These are phyloP conservation scores for Myiothlypis chrysogaster DNA, from an alignment of 2,797 vertebrate species.

Conservation along the genomic window DNA sequence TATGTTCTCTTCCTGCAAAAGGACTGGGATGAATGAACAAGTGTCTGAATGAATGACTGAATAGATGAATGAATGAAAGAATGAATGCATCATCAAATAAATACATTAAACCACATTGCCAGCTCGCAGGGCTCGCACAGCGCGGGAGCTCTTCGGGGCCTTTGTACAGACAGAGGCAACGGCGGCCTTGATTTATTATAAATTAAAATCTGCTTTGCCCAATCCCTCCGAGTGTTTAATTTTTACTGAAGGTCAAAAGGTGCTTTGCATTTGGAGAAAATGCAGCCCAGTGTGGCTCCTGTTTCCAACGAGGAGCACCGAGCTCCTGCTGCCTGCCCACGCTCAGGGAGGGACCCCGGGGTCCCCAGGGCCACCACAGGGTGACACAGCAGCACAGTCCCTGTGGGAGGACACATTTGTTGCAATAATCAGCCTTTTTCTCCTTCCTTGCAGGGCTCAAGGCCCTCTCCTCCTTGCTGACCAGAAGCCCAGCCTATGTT, in stretches of 20 bases:
- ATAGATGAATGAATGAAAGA: slow-evolving; percentile 64
- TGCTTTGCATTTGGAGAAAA: neutral
- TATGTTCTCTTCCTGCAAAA: slow-evolving; percentile 59
- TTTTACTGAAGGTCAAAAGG: neutral
- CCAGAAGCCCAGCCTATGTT: accelerated
- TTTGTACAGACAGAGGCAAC: neutral
- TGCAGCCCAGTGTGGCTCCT: neutral
- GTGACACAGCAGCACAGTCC: neutral
- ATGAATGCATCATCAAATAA: slow-evolving; percentile 63
- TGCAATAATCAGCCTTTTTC: neutral
- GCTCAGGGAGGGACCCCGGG: neutral
- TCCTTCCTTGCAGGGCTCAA: neutral
- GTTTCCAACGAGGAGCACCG: accelerated
- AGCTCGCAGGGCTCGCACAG: neutral
- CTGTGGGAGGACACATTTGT: accelerated
- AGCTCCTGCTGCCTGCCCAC: neutral
- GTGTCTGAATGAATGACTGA: slow-evolving; percentile 64
- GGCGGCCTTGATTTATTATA: neutral
- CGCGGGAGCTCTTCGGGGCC: neutral
- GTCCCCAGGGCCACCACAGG: neutral
- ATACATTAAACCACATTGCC: slow-evolving; percentile 64
- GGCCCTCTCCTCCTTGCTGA: neutral
- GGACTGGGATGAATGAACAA: slow-evolving; percentile 57
- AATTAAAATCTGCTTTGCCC: slow-evolving; percentile 14
- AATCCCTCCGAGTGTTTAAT: neutral